phyloP scores from a whole-genome alignment of 2,888 invertebrate genomes.

The Microctonus brassicae region DNA sequence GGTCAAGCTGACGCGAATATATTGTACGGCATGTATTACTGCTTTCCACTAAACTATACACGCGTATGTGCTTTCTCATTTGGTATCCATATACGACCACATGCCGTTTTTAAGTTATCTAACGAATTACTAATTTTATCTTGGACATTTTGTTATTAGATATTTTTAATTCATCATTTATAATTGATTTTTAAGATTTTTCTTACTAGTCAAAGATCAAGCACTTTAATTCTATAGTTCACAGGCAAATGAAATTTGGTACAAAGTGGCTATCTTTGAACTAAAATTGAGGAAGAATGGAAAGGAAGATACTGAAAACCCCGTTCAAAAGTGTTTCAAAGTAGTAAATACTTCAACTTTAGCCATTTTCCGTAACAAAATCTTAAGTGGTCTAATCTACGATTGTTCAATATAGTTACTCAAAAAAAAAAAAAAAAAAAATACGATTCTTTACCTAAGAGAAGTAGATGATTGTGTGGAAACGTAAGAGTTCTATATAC shows the following conservation, averaged over 20 bases:
- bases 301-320: background rate
- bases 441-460: slow-evolving; percentile 5
- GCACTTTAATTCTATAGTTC: no score
- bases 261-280: no score
- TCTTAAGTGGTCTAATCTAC: slow-evolving; percentile 3
- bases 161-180: no score
- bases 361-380: background rate
- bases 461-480: slow-evolving; percentile 26
- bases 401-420: slow-evolving; percentile 23
- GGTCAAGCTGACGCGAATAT: slow-evolving; percentile 60
- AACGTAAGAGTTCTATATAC: slow-evolving; percentile 4
- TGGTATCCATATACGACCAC: background rate
- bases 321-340: background rate
- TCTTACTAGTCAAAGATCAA: no score
- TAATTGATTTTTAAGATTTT: no score
- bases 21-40: slow-evolving; percentile 54
- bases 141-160: background rate
- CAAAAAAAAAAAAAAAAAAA: slow-evolving; percentile 26
- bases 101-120: background rate
- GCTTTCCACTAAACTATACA: slow-evolving; percentile 49
- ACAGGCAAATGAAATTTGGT: no score
- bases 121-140: background rate
- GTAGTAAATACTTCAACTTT: slow-evolving; percentile 5
- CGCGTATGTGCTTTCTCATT: background rate
- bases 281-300: background rate